phyloP scores from a whole-genome alignment of 2,888 invertebrate genomes.

The Stratiomys singularior region DNA sequence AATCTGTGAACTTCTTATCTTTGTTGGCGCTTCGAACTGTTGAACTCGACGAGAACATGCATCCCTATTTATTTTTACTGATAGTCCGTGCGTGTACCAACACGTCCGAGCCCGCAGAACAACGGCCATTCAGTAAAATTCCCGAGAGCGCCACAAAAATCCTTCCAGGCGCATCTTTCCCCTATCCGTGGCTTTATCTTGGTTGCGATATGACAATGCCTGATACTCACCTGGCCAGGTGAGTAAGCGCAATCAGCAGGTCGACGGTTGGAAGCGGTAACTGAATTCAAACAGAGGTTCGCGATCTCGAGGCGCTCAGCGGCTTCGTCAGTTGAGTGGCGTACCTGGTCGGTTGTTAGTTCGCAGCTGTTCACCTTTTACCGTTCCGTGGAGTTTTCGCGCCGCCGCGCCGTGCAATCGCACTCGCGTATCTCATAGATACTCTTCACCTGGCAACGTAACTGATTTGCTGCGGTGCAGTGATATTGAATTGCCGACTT shows the following conservation, averaged over 20 bases:
- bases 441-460: slow-evolving; percentile 17
- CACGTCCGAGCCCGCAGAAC: neutral
- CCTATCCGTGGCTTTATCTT: neutral
- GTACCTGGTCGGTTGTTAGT: slow-evolving; percentile 20
- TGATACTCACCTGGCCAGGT: slow-evolving; percentile 24
- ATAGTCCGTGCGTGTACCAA: neutral
- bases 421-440: neutral
- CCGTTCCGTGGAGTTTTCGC: neutral
- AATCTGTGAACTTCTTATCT: slow-evolving; percentile 7
- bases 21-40: slow-evolving; percentile 1
- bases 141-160: neutral
- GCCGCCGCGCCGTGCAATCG: neutral
- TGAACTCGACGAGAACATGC: neutral
- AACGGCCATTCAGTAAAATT: neutral
- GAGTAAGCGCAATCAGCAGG: slow-evolving; percentile 31
- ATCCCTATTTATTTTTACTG: neutral
- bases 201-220: neutral
- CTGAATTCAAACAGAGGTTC: neutral
- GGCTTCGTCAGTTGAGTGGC: slow-evolving; percentile 21
- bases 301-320: slow-evolving; percentile 5
- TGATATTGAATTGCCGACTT: neutral
- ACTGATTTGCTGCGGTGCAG: neutral
- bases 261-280: slow-evolving; percentile 2
- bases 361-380: slow-evolving; percentile 11
- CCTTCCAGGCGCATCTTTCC: neutral